Conservation (phyloP, 2,888 invertebrate species). For the Heliconius cydno region DNA sequence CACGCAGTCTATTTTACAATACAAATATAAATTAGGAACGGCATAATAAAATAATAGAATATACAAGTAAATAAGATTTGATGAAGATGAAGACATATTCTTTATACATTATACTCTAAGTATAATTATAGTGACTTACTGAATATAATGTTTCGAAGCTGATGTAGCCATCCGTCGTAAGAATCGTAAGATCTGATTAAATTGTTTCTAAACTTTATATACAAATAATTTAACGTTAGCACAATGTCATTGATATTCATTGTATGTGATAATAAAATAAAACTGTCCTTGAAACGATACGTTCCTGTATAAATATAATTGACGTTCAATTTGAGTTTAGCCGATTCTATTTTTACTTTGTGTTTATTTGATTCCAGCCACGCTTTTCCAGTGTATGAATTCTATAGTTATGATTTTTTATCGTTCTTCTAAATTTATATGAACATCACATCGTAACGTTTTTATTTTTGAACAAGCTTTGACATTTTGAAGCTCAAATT, state of each 20-base stretch:
- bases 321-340: constrained; percentile 50
- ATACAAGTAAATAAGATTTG: no score
- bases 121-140: constrained; percentile 53
- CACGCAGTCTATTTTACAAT: no score
- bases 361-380: constrained; percentile 57
- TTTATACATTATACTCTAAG: background rate
- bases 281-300: constrained; percentile 55
- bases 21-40: no score
- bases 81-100: no score
- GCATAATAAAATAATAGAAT: no score
- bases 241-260: constrained; percentile 54
- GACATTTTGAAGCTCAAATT: background rate
- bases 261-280: constrained; percentile 34
- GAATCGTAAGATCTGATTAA: constrained; percentile 69
- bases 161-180: constrained; percentile 64
- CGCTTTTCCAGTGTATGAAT: constrained; percentile 46
- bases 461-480: background rate
- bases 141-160: constrained; percentile 54
- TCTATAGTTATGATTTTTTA: background rate
- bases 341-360: constrained; percentile 60
- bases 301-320: constrained; percentile 42
- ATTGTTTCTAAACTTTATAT: constrained; percentile 62
- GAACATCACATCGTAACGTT: background rate
- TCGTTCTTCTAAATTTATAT: background rate
- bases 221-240: constrained; percentile 58